phyloP scores from a whole-genome alignment of 1,140 invertebrate genomes.

The Coenobita brevimanus region DNA sequence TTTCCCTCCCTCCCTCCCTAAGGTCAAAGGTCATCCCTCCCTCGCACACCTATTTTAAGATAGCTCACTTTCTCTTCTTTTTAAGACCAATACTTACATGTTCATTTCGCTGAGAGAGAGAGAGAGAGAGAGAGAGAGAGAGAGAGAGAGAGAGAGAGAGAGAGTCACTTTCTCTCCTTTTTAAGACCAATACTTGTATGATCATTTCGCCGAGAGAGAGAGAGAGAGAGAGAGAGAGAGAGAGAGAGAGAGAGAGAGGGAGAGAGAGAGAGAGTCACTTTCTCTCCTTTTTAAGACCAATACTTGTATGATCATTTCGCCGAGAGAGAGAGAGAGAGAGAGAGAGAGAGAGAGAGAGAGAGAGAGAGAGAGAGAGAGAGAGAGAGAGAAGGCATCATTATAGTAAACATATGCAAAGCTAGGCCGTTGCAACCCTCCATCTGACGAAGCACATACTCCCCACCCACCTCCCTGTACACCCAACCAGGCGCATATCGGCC shows the following conservation, averaged over 20 bases:
- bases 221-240: constrained; percentile 13
- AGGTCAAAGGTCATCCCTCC: not conserved
- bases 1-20: not conserved
- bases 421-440: too few species aligned
- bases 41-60: not conserved
- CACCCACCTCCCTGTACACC: too few species aligned
- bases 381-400: not conserved
- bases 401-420: not conserved
- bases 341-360: constrained; percentile 16
- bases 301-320: too few species aligned
- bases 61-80: not conserved
- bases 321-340: constrained; percentile 28
- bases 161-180: not conserved
- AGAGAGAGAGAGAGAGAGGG: not conserved
- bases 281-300: too few species aligned
- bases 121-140: constrained; percentile 28
- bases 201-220: not conserved
- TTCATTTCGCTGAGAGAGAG: not conserved
- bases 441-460: too few species aligned
- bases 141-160: not conserved
- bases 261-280: not conserved
- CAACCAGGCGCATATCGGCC: too few species aligned
- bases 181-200: too few species aligned
- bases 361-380: constrained; percentile 15
- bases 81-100: not conserved